Evolutionary conservation across 2,888 invertebrate species (phyloP), one percentile per base, ranked within the genome.

Genomic region (Dynastes hyllus): DNA sequence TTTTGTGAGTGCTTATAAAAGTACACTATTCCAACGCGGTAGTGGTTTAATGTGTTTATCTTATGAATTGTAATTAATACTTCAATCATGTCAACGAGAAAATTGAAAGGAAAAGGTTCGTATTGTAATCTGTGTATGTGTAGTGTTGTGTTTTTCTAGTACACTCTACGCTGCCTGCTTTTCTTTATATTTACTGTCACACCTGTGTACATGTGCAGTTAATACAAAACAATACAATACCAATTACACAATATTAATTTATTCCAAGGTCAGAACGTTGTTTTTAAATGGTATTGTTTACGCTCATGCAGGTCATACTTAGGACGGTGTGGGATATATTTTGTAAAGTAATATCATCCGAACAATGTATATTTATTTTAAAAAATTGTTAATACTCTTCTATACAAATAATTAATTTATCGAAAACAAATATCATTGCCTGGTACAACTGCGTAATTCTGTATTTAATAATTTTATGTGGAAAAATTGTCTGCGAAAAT

Each of bases 221-320:
- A 61, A 45, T 61, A 61, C 27, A 55, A 55, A 40, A 27, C 50
- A 71, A 45, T 75, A 69, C 69, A 29, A 69, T 69, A 69, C 2
- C 27, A 51, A 69, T 69, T 69, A 69, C 13, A 51, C 69, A 27
- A 61, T 50, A 61, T 27, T 63, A 61, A 75, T 75, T 75, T 61
- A 75, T 75, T 61, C 29, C 73, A 75, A 75, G 73, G 73, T 75
- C 61, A 58, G 16, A 27, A 58, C 58, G 63, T 75, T 75, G 73
- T 75, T 75, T 75, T 75, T 61, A 63, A 75, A 61, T 58, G 37
- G 58, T 58, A 61, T 29, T 75, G 73, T 61, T 61, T 75, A 71
- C 22, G 45, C 40, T 61, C 27, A 63, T 61, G 50, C 55, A 29
- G 22, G 8, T 22, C 5, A 55, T 16, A 22, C 22, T 58, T 58